A percentile compares a stretch with the other conserved stretches of the same genome.
Evolutionary conservation across 2,888 invertebrate genomes (phyloP).

Genomic region (Anagyrus pseudococci): DNA sequence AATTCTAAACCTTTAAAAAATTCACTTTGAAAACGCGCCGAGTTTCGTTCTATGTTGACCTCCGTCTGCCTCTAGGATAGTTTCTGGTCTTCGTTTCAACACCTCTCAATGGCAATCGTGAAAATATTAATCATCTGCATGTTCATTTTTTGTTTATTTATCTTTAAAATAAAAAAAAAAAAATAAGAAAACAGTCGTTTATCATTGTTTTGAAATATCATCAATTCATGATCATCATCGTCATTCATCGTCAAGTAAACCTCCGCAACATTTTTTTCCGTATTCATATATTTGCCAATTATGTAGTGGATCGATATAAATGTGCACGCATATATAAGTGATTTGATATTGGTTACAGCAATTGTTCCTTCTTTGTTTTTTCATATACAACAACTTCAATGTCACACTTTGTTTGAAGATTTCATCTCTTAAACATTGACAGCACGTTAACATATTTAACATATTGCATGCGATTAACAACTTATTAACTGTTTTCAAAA

Average conservation of each 20-base stretch:
- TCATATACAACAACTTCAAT: too few relatives aligned
- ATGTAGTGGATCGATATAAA: neutral
- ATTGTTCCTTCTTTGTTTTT: too few relatives aligned
- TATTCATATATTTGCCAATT: neutral
- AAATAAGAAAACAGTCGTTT: constrained; percentile 11
- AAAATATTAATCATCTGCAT: constrained; percentile 25
- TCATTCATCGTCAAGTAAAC: constrained; percentile 32
- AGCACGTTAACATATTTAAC: neutral
- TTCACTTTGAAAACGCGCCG: neutral
- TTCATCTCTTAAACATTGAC: neutral
- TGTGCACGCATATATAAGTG: neutral
- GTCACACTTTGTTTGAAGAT: neutral
- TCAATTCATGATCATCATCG: constrained; percentile 34
- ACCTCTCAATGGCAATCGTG: neutral
- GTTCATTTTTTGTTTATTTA: constrained; percentile 11
- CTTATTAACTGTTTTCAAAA: neutral
- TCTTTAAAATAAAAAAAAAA: neutral
- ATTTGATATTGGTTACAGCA: too few relatives aligned
- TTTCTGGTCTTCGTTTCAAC: constrained; percentile 6
- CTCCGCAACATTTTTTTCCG: constrained; percentile 11
- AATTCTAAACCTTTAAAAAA: neutral
- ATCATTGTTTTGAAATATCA: constrained; percentile 2
- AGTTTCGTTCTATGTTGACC: neutral
- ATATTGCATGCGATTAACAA: constrained; percentile 9
- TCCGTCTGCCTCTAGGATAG: constrained; percentile 8